A percentile compares a stretch with the other conserved stretches of the same genome.
These are phyloP conservation scores for Onchidella celtica DNA, from an alignment of 2,888 invertebrate species.

Conservation along the genomic window DNA sequence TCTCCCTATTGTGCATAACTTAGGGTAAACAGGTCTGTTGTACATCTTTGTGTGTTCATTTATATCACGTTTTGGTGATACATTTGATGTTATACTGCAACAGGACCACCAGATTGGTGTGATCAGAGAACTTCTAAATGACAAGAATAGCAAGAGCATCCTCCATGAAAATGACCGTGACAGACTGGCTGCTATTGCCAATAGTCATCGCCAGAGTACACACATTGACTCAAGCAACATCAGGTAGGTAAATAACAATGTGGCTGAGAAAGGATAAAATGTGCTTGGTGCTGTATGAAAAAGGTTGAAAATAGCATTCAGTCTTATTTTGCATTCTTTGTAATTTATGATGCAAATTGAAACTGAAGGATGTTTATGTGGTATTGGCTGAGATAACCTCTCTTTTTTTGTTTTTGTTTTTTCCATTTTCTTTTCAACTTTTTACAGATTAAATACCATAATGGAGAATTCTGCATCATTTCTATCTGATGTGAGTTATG, in stretches of 20 bases:
- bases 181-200: conserved; percentile 88
- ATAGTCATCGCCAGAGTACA: conserved; percentile 51
- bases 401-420: background rate
- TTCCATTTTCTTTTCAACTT: conserved; percentile 23
- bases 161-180: conserved; percentile 89
- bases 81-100: background rate
- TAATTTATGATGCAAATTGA: too few relatives aligned
- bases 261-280: too few relatives aligned
- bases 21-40: too few relatives aligned
- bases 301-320: too few relatives aligned
- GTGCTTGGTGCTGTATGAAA: too few relatives aligned
- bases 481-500: conserved; percentile 86
- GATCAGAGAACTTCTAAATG: conserved; percentile 88
- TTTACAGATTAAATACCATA: conserved; percentile 68
- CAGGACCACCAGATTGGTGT: conserved; percentile 88
- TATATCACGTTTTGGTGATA: too few relatives aligned
- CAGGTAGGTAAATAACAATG: conserved; percentile 36
- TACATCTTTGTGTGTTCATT: too few relatives aligned
- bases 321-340: too few relatives aligned
- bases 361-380: too few relatives aligned
- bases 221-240: conserved; percentile 34
- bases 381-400: background rate
- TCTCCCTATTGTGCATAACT: too few relatives aligned
- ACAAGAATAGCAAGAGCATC: conserved; percentile 83
- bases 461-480: conserved; percentile 84